Evolutionary conservation across 2,797 vertebrate species (phyloP).

Genomic region (Tragopan temminckii): DNA sequence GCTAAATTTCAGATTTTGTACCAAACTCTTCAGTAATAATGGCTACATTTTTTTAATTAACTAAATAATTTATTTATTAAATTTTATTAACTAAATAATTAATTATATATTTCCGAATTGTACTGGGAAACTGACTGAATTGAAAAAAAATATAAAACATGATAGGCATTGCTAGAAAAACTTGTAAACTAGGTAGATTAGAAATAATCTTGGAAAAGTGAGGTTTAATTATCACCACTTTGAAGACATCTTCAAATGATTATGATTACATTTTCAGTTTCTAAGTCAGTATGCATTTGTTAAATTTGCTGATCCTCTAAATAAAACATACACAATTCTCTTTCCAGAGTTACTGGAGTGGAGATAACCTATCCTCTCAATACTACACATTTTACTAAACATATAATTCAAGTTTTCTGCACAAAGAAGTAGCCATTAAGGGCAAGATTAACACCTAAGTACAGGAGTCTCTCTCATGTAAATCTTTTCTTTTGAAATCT

Average conservation of each 20-base stretch:
- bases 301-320: not conserved
- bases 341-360: not conserved
- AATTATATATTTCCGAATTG: no score
- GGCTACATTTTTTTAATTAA: no score
- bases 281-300: not conserved
- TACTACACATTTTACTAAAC: not conserved
- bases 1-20: not conserved
- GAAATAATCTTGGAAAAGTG: not conserved
- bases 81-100: no score
- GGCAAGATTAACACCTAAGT: not conserved
- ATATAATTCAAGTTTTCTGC: not conserved
- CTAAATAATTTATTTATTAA: no score
- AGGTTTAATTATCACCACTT: not conserved
- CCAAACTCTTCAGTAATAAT: not conserved
- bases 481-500: not conserved
- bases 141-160: not conserved
- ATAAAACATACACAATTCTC: not conserved
- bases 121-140: not conserved
- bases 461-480: not conserved
- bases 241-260: not conserved
- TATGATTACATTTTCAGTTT: not conserved
- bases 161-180: not conserved
- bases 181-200: not conserved
- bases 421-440: not conserved
- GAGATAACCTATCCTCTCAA: not conserved